These are phyloP conservation scores for Cisticola juncidis DNA, from an alignment of 2,113 vertebrate genomes.

Conservation along the genomic window DNA sequence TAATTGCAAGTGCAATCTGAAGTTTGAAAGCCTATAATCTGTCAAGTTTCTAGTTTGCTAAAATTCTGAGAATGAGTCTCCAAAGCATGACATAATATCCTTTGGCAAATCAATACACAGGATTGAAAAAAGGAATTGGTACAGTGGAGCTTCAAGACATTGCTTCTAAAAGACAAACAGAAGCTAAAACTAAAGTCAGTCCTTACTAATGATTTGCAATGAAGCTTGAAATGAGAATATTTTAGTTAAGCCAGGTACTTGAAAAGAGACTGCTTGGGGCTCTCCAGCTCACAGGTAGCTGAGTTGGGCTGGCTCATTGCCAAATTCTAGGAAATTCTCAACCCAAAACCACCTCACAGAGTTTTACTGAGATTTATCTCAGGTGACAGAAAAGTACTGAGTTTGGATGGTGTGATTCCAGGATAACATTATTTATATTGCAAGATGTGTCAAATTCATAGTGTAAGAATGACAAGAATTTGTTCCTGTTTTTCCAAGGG, in stretches of 20 bases:
- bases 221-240: neutral
- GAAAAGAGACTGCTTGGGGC: neutral
- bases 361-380: neutral
- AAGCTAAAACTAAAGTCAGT: neutral
- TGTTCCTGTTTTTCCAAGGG: neutral
- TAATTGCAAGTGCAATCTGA: neutral
- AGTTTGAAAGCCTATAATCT: neutral
- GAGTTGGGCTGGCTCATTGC: neutral
- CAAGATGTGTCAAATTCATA: neutral
- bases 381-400: neutral
- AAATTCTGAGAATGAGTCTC: neutral
- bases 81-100: neutral
- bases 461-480: neutral
- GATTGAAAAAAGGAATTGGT: neutral
- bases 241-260: neutral
- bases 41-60: neutral
- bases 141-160: neutral
- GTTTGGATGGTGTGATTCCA: neutral
- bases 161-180: neutral
- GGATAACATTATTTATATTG: neutral
- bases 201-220: neutral
- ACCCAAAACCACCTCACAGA: neutral
- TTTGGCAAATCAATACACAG: neutral
- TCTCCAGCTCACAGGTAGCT: neutral
- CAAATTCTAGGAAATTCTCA: neutral